Evolutionary conservation across 2,113 vertebrate genomes (phyloP).

Genomic region (Cochlearius cochlearius): DNA sequence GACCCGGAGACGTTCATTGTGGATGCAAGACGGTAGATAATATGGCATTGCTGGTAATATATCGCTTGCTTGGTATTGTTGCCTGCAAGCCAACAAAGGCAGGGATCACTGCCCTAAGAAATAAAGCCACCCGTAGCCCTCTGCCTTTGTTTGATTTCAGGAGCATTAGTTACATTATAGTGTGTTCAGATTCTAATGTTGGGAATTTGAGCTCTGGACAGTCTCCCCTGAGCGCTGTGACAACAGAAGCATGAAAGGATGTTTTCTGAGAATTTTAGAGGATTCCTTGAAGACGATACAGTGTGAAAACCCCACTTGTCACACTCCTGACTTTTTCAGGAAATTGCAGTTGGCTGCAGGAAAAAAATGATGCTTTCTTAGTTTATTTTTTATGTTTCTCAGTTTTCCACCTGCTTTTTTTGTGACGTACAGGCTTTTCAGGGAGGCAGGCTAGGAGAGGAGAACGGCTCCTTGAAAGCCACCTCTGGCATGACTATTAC

Average conservation of each 20-base stretch:
- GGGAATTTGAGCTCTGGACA: conserved; percentile 41
- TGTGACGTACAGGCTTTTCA: background rate
- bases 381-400: background rate
- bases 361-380: background rate
- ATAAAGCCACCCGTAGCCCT: conserved; percentile 43
- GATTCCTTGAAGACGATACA: conserved; percentile 32
- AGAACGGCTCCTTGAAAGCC: conserved; percentile 13
- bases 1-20: conserved; percentile 32
- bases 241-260: conserved; percentile 46
- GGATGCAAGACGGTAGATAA: conserved; percentile 26
- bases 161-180: conserved; percentile 39
- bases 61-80: conserved; percentile 36
- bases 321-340: conserved; percentile 4
- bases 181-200: conserved; percentile 44
- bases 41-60: conserved; percentile 29
- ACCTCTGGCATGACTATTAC: conserved; percentile 15
- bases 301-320: conserved; percentile 31
- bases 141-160: conserved; percentile 58
- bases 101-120: conserved; percentile 55
- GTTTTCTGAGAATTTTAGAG: conserved; percentile 47
- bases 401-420: background rate
- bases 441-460: background rate
- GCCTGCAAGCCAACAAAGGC: conserved; percentile 51
- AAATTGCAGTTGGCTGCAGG: background rate
- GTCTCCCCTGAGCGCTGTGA: conserved; percentile 41